Base-by-base conservation (phyloP, 2,113 vertebrate species). In the Hypanus sabinus region DNA sequence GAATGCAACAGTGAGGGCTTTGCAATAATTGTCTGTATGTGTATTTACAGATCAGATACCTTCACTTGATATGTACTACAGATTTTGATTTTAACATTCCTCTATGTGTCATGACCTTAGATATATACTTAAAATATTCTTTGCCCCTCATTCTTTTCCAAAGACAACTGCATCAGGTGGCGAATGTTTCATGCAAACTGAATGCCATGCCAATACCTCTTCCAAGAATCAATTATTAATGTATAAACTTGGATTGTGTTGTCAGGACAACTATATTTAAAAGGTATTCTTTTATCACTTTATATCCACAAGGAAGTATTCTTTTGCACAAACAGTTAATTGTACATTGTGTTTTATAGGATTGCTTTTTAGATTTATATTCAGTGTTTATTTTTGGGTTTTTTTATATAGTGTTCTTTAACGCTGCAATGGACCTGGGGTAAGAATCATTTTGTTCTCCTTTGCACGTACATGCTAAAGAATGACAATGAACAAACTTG, bases 21-120 rank as follows among this genome's bases (percentile, higher is more conserved):
- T 93, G 22, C 60, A 68, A 90, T 90, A 90, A 93, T 93, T 36
- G 20, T 93, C 70, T 10, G 27, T 73, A 57, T 88, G 85, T 62
- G 27, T 88, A 88, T 88, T 90, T 65, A 62, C 3, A 90, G 85
- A 20, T 90, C 85, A 90, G 85, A 90, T 68, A 65, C 60, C 16
- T 65, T 90, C 60, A n/a, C 16, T 90, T 33, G 85, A 33, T 90
- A 65, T 90, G 57, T 62, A 65, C 1, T 60, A 68, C 60, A 68
- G 60, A 33, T n/a, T 20, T 30, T 90, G 30, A 90, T 90, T 90
- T 30, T 9, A 90, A 90, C 85, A 65, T 90, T 90, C 60, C 85
- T 90, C 85, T 8, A 90, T 90, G 85, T 33, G 33, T n/a, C 30
- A 6, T 90, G 85, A 65, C 60, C 85, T 90, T 33, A 65, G 60